Conservation (phyloP, 2,113 vertebrate species). For the Dermatemys mawii region DNA sequence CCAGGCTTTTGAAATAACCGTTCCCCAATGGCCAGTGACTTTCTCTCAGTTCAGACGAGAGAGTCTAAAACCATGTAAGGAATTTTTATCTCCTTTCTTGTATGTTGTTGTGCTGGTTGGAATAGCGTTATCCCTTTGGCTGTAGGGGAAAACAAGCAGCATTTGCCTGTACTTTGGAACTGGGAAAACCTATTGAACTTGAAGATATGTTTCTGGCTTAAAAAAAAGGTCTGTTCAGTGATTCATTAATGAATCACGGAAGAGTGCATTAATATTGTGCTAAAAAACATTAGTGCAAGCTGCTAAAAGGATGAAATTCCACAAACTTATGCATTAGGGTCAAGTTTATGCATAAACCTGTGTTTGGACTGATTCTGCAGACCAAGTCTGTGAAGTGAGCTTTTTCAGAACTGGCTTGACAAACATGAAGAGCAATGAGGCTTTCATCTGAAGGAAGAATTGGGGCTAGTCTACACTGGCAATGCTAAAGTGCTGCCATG, state of each 20-base stretch:
- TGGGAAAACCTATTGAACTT: background rate
- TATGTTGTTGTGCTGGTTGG: background rate
- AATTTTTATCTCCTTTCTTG: background rate
- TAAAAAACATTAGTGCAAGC: rapidly evolving
- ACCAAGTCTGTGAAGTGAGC: background rate
- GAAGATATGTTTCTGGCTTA: background rate
- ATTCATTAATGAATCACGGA: background rate
- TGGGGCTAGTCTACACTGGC: background rate
- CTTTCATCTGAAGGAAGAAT: conserved; percentile 13
- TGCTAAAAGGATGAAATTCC: background rate
- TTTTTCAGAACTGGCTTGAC: background rate
- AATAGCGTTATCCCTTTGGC: rapidly evolving
- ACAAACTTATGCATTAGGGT: background rate
- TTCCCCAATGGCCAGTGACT: background rate
- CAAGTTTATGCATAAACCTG: background rate
- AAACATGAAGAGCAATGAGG: background rate
- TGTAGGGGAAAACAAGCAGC: background rate
- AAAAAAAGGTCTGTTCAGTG: background rate
- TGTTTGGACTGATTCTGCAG: background rate
- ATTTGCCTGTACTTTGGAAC: background rate
- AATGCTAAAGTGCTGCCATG: too few species aligned
- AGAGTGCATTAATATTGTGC: background rate
- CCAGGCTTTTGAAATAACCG: background rate
- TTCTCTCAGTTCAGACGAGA: background rate
- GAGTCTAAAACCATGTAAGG: background rate